Evolutionary conservation across 2,888 invertebrate species (phyloP), one percentile per base, ranked within the genome.

Genomic region (Agonopterix heracliana): DNA sequence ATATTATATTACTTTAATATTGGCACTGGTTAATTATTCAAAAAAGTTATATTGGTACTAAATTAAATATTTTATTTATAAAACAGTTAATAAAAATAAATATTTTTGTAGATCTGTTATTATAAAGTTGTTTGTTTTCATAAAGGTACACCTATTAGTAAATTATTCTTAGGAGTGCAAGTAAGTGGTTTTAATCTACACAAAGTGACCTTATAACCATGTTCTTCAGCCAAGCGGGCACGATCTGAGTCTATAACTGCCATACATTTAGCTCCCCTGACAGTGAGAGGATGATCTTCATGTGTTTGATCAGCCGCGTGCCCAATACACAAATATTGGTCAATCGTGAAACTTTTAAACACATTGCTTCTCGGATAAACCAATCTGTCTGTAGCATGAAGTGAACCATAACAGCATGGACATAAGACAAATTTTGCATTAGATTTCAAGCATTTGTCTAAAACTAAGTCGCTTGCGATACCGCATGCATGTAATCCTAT

Each of bases 301-400:
- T 97, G 96, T 0, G 96, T 96, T 79, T 98, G 97, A 80, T 98
- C 98, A 0, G 98, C 96, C 7, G 96, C 93, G 81, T 98, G 98
- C 1, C 96, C 95, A 51, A 98, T 90, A 53, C 92, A 92, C 54
- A 96, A 83, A 77, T 95, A 97, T 64, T 95, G 93, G 54, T 91
- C 87, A 49, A 83, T 61, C 2, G 89, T 74, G 2, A 90, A 68
- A 41, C 69, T 59, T 17, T 77, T 83, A 61, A 93, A 93, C 41
- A 72, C 72, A n/a, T 73, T 68, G 76, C 97, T 98, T 56, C 95
- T 89, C 0, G 98, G 98, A 79, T 97, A 98, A 0, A 86, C 84
- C 44, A 98, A 85, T 59, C 93, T 91, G 60, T 95, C 93, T 63
- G 96, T 96, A 54, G 93, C 90, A 76, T 94, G 94, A 10, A 98